These are phyloP conservation scores for Equus przewalskii DNA, from an alignment of 2,113 vertebrate species.

Conservation along the genomic window DNA sequence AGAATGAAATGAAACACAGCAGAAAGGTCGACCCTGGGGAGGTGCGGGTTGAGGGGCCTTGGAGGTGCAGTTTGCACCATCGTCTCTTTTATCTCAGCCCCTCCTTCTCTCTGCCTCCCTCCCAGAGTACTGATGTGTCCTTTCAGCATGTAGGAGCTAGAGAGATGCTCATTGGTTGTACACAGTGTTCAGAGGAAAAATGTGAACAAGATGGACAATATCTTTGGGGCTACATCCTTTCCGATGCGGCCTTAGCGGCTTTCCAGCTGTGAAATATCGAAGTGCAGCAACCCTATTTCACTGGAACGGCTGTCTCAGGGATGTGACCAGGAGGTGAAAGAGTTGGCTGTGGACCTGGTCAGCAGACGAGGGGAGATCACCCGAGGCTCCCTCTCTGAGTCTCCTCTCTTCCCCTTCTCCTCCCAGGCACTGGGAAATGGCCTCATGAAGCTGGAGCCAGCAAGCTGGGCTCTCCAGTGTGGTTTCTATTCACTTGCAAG, in stretches of 20 bases:
- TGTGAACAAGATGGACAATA: rapidly evolving
- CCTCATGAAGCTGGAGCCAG: not conserved
- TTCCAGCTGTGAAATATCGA: not conserved
- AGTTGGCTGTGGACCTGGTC: not conserved
- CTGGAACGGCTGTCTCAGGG: not conserved
- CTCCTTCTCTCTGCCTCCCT: too few relatives aligned
- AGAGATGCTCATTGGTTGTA: not conserved
- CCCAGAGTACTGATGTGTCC: not conserved
- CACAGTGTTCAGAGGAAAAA: not conserved
- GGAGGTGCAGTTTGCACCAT: not conserved
- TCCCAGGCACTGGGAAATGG: not conserved
- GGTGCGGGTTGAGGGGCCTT: too few relatives aligned
- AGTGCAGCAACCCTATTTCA: not conserved
- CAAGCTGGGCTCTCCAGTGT: not conserved
- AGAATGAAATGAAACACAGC: not conserved
- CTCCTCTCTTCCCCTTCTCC: not conserved
- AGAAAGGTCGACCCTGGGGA: not conserved
- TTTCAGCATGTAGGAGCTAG: not conserved
- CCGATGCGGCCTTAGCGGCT: not conserved
- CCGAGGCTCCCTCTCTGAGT: not conserved
- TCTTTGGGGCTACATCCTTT: not conserved
- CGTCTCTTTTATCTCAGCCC: not conserved
- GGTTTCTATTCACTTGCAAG: not conserved
- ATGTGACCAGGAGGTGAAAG: not conserved
- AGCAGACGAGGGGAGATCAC: not conserved